Evolutionary conservation across 2,888 invertebrate genomes (phyloP), one percentile per base, ranked within the genome.

Genomic region (Drosophila mimica): DNA sequence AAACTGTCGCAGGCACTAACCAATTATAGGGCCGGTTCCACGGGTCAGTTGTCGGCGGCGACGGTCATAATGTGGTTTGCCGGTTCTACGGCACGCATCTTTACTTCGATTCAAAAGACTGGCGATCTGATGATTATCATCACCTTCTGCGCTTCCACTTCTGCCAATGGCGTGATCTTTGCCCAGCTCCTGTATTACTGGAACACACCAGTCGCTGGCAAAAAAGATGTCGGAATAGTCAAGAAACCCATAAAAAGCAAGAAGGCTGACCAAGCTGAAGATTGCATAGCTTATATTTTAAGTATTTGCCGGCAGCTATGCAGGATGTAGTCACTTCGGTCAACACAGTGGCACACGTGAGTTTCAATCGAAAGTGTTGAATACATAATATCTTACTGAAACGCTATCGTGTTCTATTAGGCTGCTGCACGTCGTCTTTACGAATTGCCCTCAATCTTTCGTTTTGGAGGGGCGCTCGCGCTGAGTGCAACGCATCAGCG

Each of bases 51-150:
- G 56, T 99, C 99, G 1, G 97, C 97, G 3, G 95, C 96, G 17
- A 99, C 99, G 0, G 95, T 97, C 58, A 94, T 96, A 48, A 94
- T 99, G 94, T 94, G 99, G 67, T 97, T 99, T 89, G 95, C 95
- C 58, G 99, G 99, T 28, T 97, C 98, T 17, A 91, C 97, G 61
- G 98, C 99, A 2, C 95, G 99, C 91, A 98, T 99, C 88, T 99
- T 99, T 93, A 99, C 99, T 30, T 98, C 99, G 0, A 95, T 99
- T 54, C 99, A 99, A 94, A 99, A 99, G 94, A 99, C 99, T 1
- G 99, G 99, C 1, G 99, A 99, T 92, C 93, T 91, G 28, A 95
- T 97, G 85, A 95, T 99, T 77, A 96, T 99, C 64, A 89, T 96
- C 11, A 97, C 97, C 30, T 99, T 96, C 93, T 94, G 95, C 70